Evolutionary conservation across 2,113 vertebrate genomes (phyloP), one percentile per base, ranked within the genome.

Genomic region (Hippocampus barbouri): DNA sequence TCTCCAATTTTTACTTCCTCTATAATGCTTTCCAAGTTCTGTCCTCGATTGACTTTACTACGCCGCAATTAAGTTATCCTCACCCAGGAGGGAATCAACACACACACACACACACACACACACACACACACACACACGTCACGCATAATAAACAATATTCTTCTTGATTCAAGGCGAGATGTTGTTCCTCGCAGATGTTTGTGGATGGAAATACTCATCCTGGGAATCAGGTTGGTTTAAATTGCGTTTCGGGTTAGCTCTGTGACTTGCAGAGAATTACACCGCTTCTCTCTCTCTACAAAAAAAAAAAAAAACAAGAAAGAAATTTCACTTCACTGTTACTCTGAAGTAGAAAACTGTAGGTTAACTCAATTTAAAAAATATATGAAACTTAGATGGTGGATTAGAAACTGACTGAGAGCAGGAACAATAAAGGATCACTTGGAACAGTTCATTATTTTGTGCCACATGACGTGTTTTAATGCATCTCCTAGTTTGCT

Each of bases 171-270:
- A 23, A 34, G 11, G 57, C 49, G 49, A 71, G 59, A 66, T 20
- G 62, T 27, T 54, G 68, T 45, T 34, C 25, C 43, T 38, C 65
- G 72, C 66, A 43, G 54, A 16, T 69, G 27, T 63, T 43, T 65
- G 40, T 15, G 56, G 4, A 12, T 59, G 56, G 23, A 59, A 59
- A 59, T 16, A 8, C 63, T 15, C 63, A 8, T 66, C n/a, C 1
- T 9, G n/a, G 63, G 57, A 45, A 16, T 54, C 38, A 20, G 30
- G 4, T 8, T 1, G 6, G 40, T 60, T 51, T 25, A n/a, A 21
- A 40, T 63, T 20, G 66, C 20, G 0, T 75, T 63, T 69, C 23
- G 73, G 49, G 73, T 76, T 53, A 25, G 12, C 49, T 76, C 47
- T 67, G 61, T 62, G 66, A 20, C 21, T 57, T 27, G 8, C 6